Percentiles rank a stretch among this genome's conserved stretches.
Evolutionary conservation across 2,888 invertebrate species (phyloP).

Genomic region (Aricia artaxerxes): DNA sequence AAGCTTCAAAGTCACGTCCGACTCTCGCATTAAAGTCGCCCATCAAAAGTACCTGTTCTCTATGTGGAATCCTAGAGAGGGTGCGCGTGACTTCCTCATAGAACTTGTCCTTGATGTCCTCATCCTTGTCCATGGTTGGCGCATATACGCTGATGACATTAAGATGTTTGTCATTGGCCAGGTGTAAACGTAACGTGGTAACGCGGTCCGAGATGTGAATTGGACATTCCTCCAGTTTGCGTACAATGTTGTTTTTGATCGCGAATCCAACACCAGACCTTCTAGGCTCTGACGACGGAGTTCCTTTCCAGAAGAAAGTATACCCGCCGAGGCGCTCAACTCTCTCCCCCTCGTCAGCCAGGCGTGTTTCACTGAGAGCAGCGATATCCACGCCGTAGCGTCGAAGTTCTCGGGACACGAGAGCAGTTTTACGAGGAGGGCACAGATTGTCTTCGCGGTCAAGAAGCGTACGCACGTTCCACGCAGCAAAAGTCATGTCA

Average conservation of each 20-base stretch:
- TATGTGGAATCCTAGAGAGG: too few species aligned
- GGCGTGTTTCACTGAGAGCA: not conserved
- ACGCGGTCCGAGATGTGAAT: not conserved
- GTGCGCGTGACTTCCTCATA: too few species aligned
- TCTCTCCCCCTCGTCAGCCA: not conserved
- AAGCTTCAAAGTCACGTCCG: too few species aligned
- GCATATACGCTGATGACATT: too few species aligned
- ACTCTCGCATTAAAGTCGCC: too few species aligned
- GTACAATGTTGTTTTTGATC: not conserved
- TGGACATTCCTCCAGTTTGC: not conserved
- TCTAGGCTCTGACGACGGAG: not conserved
- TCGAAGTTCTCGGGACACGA: not conserved
- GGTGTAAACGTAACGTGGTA: not conserved
- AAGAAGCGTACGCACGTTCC: slow-evolving; percentile 43
- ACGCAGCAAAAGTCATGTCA: slow-evolving; percentile 36
- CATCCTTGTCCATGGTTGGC: too few species aligned
- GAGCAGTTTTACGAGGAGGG: slow-evolving; percentile 32
- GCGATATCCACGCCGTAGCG: not conserved
- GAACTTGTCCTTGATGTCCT: too few species aligned
- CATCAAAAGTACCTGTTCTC: too few species aligned
- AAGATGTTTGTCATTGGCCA: too few species aligned
- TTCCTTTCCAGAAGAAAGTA: slow-evolving; percentile 2
- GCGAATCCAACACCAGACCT: not conserved
- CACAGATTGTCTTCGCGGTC: slow-evolving; percentile 39
- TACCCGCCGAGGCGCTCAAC: not conserved